Evolutionary conservation across 2,888 invertebrate genomes (phyloP), one percentile per base, ranked within the genome.

Genomic region (Minunthozetes semirufus): DNA sequence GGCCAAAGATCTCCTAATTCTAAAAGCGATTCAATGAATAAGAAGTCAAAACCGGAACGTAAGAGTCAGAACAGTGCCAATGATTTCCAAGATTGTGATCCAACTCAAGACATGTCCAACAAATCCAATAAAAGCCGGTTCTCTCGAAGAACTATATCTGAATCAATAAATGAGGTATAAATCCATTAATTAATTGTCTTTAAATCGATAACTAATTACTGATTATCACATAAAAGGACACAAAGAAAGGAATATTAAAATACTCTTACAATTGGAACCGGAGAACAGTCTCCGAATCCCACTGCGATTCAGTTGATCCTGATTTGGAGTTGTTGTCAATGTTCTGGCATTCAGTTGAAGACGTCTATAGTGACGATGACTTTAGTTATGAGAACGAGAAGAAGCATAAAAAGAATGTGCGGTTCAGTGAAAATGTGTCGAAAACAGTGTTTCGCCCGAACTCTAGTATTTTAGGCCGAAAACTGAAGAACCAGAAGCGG

Each of bases 331-430:
- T 33, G 27, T 59, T 42, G 1, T 72, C 22, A 5, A 33, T 29
- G 1, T 42, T 42, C 33, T n/a, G n/a, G 17, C 38, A 72, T 13
- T 27, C 72, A 19, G n/a, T 27, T n/a, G 56, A 72, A n/a, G 72
- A 72, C 22, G 22, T 68, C 11, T 53, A 27, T 29, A 50, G 72
- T 72, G 56, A 56, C 1, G 70, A 70, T 27, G 72, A 72, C 27
- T 33, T 53, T 1, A 19, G 17, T 42, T 42, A 15, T 1, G 72
- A 72, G 11, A 50, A 15, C 0, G 72, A 72, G 11, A 50, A 53
- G 25, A 76, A 76, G 61, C 71, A 73, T 33, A 76, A 74, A 72
- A 76, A 76, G 68, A 70, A 61, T 72, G 76, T 76, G 38, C 63
- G 68, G 17, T 76, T 76, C 53, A 73, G 42, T 27, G 63, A 73